Evolutionary conservation across 2,888 invertebrate species (phyloP).

Genomic region (Macaria notata): DNA sequence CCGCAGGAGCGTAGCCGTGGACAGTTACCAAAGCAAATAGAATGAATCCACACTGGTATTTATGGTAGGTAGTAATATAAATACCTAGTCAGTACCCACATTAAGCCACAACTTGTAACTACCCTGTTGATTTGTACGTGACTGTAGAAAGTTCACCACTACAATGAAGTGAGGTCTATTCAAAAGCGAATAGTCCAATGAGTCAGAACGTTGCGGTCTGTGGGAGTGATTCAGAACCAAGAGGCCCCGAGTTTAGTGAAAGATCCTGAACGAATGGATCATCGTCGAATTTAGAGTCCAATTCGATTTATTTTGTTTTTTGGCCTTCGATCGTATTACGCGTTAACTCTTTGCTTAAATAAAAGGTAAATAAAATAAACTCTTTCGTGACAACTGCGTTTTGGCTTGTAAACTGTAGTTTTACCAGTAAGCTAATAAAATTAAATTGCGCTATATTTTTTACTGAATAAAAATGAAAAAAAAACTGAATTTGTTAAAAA

Average conservation of each 20-base stretch:
- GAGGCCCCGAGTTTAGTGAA: constrained; percentile 44
- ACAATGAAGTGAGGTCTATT: constrained; percentile 29
- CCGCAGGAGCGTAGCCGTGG: constrained; percentile 4
- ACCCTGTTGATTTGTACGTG: constrained; percentile 28
- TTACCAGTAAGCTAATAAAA: no score
- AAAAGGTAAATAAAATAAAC: constrained; percentile 12
- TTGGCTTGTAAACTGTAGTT: no score
- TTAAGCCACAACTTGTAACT: not conserved
- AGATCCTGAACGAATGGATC: constrained; percentile 36
- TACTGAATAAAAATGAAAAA: no score
- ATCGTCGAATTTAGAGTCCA: constrained; percentile 42
- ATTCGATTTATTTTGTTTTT: constrained; percentile 6
- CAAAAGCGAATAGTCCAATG: constrained; percentile 39
- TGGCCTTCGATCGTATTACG: constrained; percentile 4
- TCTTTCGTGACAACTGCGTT: no score
- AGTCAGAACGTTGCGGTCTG: constrained; percentile 45
- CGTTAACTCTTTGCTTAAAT: constrained; percentile 14
- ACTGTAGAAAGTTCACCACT: constrained; percentile 47
- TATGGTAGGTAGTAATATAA: constrained; percentile 5
- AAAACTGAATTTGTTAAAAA: no score
- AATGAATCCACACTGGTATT: constrained; percentile 7
- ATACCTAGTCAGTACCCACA: not conserved
- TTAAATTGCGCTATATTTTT: no score
- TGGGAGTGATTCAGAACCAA: constrained; percentile 49
- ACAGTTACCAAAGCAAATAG: constrained; percentile 1